Conservation (phyloP, 1,140 invertebrate species). For the Nebria ingens region DNA sequence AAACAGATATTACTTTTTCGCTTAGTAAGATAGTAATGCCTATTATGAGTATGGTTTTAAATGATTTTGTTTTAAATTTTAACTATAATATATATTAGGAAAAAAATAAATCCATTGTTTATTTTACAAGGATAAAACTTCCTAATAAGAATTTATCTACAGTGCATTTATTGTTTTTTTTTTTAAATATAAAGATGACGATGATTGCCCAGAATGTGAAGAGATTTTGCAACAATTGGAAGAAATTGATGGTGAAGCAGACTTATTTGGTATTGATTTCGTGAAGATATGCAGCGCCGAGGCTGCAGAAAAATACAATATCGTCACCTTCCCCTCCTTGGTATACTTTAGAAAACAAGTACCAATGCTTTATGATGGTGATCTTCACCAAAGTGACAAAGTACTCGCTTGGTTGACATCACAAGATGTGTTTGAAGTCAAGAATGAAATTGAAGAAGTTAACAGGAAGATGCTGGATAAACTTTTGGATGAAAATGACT, state of each 20-base stretch:
- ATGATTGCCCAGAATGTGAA: slow-evolving; percentile 82
- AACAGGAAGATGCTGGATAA: slow-evolving; percentile 93
- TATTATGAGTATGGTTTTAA: too few species aligned
- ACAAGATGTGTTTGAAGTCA: slow-evolving; percentile 90
- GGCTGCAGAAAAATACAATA: slow-evolving; percentile 68
- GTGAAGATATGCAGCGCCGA: slow-evolving; percentile 83
- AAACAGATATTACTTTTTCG: too few species aligned
- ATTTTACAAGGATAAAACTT: too few species aligned
- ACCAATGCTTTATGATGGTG: slow-evolving; percentile 84
- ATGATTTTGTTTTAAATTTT: too few species aligned
- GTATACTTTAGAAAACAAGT: slow-evolving; percentile 84
- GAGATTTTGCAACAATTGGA: slow-evolving; percentile 80
- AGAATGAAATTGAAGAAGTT: slow-evolving; percentile 94
- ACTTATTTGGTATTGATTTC: slow-evolving; percentile 88
- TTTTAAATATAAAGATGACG: slow-evolving; percentile 66
- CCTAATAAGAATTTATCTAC: too few species aligned
- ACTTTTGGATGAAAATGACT: slow-evolving; percentile 87
- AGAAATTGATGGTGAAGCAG: slow-evolving; percentile 88
- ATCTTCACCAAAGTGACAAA: slow-evolving; percentile 75
- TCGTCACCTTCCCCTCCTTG: slow-evolving; percentile 73
- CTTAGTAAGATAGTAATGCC: too few species aligned
- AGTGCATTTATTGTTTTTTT: too few species aligned
- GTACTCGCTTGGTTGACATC: slow-evolving; percentile 84
- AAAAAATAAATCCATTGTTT: too few species aligned
- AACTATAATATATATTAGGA: not conserved